Conservation (phyloP, 1,140 invertebrate species). For the Pentalonia nigronervosa region DNA sequence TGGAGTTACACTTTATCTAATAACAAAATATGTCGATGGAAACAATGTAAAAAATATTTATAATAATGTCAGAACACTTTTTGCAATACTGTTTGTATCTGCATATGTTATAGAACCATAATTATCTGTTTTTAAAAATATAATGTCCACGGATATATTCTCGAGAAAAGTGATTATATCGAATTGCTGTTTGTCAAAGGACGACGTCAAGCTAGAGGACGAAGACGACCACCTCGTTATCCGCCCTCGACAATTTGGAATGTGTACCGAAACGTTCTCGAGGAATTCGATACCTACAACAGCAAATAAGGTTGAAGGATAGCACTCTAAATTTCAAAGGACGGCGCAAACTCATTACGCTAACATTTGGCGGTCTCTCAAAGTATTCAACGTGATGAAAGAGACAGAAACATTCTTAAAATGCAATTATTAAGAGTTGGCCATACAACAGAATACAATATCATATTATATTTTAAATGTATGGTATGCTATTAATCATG, state of each 20-base stretch:
- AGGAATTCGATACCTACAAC: background rate
- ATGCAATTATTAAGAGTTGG: background rate
- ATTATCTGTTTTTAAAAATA: no score
- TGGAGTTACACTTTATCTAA: no score
- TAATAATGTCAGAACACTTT: no score
- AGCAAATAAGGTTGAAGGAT: background rate
- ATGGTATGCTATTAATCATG: background rate
- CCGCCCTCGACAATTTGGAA: background rate
- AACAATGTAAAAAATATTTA: no score
- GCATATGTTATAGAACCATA: no score
- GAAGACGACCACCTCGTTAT: background rate
- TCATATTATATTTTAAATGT: background rate
- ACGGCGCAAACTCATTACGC: background rate
- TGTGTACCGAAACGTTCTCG: background rate
- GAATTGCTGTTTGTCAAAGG: background rate
- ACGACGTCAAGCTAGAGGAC: background rate
- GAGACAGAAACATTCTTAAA: background rate
- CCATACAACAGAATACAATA: background rate
- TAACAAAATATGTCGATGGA: no score
- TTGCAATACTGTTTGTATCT: no score
- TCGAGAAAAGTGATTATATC: background rate
- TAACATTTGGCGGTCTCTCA: background rate
- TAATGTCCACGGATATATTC: no score
- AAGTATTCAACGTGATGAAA: background rate
- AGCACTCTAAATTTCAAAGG: background rate